Evolutionary conservation across 2,797 vertebrate species (phyloP).

Genomic region (Leontocebus nigricollis): DNA sequence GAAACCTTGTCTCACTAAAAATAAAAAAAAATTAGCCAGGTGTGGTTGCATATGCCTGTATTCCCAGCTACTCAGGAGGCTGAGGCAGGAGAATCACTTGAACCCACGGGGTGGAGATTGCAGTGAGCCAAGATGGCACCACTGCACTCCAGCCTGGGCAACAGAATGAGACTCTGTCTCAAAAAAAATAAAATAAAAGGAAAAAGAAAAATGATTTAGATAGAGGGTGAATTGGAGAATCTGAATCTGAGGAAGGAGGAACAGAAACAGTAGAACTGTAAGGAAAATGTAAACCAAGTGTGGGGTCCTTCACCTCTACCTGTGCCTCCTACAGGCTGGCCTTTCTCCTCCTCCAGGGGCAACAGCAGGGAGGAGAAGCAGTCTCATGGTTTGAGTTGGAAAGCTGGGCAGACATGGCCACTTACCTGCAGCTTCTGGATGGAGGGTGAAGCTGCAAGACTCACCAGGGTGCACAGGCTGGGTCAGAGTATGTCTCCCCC

Average conservation of each 20-base stretch:
- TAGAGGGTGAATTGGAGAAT: not conserved
- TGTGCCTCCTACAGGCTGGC: not conserved
- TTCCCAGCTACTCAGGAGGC: not conserved
- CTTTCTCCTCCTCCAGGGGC: not conserved
- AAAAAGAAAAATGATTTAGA: not conserved
- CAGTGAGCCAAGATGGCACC: not conserved
- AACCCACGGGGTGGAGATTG: not conserved
- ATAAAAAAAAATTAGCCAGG: not conserved
- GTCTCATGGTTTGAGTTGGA: not conserved
- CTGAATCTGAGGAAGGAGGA: not conserved
- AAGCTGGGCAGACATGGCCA: not conserved
- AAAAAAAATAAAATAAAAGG: not conserved
- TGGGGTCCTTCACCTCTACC: not conserved
- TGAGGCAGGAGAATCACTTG: not conserved
- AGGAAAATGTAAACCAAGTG: not conserved
- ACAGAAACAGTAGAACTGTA: not conserved
- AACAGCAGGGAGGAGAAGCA: not conserved
- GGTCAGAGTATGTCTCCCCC: not conserved
- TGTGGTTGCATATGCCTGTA: not conserved
- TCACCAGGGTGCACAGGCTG: rapidly evolving
- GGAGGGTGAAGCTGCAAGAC: not conserved
- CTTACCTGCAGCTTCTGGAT: not conserved
- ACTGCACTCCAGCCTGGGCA: not conserved
- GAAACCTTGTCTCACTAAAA: not conserved
- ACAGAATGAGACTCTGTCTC: not conserved